Evolutionary conservation across 2,113 vertebrate species (phyloP).

Genomic region (Ceyx melanurus): DNA sequence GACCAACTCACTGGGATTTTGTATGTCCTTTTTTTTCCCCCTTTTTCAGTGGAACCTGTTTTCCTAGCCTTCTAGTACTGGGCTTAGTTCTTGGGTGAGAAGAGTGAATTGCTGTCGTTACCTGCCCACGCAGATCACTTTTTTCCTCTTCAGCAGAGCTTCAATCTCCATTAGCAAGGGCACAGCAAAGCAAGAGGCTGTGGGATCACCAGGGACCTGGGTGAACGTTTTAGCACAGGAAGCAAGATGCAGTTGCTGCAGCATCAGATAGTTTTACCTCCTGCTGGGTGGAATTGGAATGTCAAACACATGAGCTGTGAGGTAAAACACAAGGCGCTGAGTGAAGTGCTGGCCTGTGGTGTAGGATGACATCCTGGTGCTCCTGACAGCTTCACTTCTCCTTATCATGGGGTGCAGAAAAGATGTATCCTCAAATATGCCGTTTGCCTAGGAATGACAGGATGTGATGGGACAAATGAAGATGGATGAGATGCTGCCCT

Average conservation of each 20-base stretch:
- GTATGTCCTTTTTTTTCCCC: neutral
- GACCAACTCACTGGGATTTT: neutral
- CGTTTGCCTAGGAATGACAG: slow-evolving; percentile 84
- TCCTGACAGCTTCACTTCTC: slow-evolving; percentile 48
- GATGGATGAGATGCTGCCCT: slow-evolving; percentile 79
- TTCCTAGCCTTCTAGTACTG: neutral
- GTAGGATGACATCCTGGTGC: slow-evolving; percentile 51
- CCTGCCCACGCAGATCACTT: neutral
- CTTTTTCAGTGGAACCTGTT: neutral
- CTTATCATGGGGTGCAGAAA: slow-evolving; percentile 65
- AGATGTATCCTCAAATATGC: slow-evolving; percentile 52
- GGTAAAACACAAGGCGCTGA: slow-evolving; percentile 68
- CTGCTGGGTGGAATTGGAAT: slow-evolving; percentile 71
- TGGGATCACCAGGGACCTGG: slow-evolving; percentile 21
- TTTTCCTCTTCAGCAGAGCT: neutral
- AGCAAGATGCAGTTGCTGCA: slow-evolving; percentile 70
- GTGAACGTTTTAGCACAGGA: slow-evolving; percentile 71
- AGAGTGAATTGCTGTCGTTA: neutral
- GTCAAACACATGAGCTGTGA: slow-evolving; percentile 67
- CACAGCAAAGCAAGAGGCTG: neutral
- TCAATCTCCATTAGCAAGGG: slow-evolving; percentile 16
- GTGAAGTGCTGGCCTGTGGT: slow-evolving; percentile 58
- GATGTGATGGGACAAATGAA: slow-evolving; percentile 83
- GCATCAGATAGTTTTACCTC: slow-evolving; percentile 75
- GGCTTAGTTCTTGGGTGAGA: neutral